Conservation (phyloP, 2,888 invertebrate species). For the Timandra comae region DNA sequence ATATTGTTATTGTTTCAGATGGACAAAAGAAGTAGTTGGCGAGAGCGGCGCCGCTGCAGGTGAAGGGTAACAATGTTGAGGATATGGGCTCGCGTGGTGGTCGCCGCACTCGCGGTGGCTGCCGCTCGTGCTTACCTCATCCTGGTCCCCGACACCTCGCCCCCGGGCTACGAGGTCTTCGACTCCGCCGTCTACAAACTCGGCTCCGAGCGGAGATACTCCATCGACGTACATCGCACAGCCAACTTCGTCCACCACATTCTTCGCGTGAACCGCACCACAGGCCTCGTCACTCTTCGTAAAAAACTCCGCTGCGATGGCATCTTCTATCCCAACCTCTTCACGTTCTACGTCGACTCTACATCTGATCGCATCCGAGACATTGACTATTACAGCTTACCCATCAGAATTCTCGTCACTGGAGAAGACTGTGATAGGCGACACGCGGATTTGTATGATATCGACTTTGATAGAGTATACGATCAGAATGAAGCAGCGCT, state of each 20-base stretch:
- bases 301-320: conserved; percentile 87
- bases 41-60: conserved; percentile 63
- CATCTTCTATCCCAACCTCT: conserved; percentile 87
- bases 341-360: conserved; percentile 91
- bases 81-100: conserved; percentile 43
- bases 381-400: conserved; percentile 89
- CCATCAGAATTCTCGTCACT: conserved; percentile 84
- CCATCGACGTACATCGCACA: conserved; percentile 87
- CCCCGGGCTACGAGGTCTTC: conserved; percentile 82
- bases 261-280: conserved; percentile 83
- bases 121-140: conserved; percentile 71
- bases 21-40: conserved; percentile 40
- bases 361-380: conserved; percentile 86
- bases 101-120: conserved; percentile 43
- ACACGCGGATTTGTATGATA: conserved; percentile 77
- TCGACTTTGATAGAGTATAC: conserved; percentile 76
- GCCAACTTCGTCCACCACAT: conserved; percentile 89
- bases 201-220: conserved; percentile 86
- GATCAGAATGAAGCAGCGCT: conserved; percentile 67
- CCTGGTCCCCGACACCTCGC: conserved; percentile 76
- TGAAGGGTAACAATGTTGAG: conserved; percentile 45
- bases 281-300: conserved; percentile 84
- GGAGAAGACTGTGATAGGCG: conserved; percentile 83
- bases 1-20: conserved; percentile 50
- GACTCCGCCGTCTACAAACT: conserved; percentile 88